phyloP scores from a whole-genome alignment of 1,140 invertebrate species.

The Atta cephalotes region DNA sequence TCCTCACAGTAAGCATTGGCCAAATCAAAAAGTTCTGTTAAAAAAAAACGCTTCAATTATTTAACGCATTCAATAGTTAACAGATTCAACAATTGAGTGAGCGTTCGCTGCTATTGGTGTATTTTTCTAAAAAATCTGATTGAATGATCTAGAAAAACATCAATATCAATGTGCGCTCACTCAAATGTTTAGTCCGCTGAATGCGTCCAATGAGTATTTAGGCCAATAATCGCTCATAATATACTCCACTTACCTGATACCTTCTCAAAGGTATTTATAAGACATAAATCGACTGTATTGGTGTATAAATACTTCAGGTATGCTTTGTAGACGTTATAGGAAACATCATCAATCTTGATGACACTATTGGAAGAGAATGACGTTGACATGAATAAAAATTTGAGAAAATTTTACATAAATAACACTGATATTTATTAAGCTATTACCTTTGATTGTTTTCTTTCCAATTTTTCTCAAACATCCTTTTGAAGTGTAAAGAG shows the following conservation, averaged over 20 bases:
- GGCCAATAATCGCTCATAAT: not conserved
- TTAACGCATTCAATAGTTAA: too few species aligned
- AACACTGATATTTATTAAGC: slow-evolving; percentile 7
- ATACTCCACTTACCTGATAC: slow-evolving; percentile 86
- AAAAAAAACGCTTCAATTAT: slow-evolving; percentile 28
- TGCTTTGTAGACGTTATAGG: slow-evolving; percentile 89
- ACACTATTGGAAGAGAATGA: slow-evolving; percentile 81
- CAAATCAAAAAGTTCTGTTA: slow-evolving; percentile 88
- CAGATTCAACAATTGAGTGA: too few species aligned
- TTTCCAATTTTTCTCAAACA: slow-evolving; percentile 90
- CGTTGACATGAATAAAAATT: not conserved
- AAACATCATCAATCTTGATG: slow-evolving; percentile 87
- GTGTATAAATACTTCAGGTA: slow-evolving; percentile 91
- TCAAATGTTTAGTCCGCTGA: too few species aligned
- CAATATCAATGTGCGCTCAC: too few species aligned
- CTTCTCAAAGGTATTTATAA: slow-evolving; percentile 85
- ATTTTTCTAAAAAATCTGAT: too few species aligned
- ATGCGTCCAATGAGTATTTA: not conserved
- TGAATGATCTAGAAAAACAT: too few species aligned
- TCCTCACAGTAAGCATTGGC: slow-evolving; percentile 90
- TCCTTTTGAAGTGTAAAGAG: slow-evolving; percentile 89
- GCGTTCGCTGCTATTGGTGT: too few species aligned
- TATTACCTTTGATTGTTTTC: slow-evolving; percentile 88
- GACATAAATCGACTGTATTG: slow-evolving; percentile 88
- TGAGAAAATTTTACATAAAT: slow-evolving; percentile 3